Evolutionary conservation across 2,888 invertebrate species (phyloP), one percentile per base, ranked within the genome.

Genomic region (Cerastis rubricosa): DNA sequence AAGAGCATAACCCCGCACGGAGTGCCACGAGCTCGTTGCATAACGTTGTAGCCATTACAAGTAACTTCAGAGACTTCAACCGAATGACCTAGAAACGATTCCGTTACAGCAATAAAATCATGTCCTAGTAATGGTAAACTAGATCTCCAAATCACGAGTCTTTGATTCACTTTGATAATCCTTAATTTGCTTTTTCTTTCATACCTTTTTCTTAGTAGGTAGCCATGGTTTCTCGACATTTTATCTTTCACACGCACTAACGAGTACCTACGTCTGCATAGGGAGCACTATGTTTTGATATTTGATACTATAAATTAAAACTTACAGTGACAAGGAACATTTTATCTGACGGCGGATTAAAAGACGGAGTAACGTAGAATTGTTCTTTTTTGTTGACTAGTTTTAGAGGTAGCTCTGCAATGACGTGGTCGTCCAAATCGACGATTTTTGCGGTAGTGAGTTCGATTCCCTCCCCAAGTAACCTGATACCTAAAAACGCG

Each of bases 271-370:
- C 14, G 12, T 64, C 11, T 14, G 14, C 43, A 0, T n/a, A 64
- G 14, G n/a, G 14, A 43, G 43, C n/a, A 35, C 7, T 43, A 43
- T 14, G 1, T 14, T 9, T 43, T 43, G 2, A 43, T 43, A 9
- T 43, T 17, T n/a, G n/a, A n/a, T 40, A 35, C 2, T 25, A 8
- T 64, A n/a, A 43, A 61, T 19, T 19, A 19, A 61, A 35, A 64
- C 92, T 91, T 86, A 94, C 95, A 64, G 86, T 88, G 65, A 95
- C 88, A 86, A 87, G 90, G 74, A 95, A 95, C 70, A 86, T 82
- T 2, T 80, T 79, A 40, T 1, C 19, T 9, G 40, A 49, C 2
- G 94, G 95, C 0, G 92, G 85, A 19, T 85, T 54, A 54, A 92
- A 88, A 5, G 83, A 71, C 1, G 88, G 77, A 0, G 93, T 90